Conservation (phyloP, 2,113 vertebrate genomes). For the Malurus cyaneus region DNA sequence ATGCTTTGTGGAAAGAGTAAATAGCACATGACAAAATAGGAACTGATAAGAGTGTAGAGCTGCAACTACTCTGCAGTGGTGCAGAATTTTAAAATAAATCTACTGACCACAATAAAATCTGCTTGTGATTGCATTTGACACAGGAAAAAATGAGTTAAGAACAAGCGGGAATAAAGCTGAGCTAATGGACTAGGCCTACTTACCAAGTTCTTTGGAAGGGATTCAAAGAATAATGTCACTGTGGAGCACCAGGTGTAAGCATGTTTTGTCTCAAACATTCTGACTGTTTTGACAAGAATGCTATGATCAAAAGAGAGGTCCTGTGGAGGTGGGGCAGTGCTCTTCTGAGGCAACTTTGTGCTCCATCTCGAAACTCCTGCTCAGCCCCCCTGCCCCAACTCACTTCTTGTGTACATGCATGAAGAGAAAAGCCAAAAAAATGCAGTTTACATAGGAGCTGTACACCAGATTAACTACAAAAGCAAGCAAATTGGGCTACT, state of each 20-base stretch:
- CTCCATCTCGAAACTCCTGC: fast-evolving
- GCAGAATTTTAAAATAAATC: neutral
- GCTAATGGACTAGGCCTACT: neutral
- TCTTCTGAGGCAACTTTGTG: neutral
- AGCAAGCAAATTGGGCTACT: fast-evolving
- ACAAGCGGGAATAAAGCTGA: neutral
- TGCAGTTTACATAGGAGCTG: fast-evolving
- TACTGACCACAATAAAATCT: neutral
- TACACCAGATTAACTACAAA: neutral
- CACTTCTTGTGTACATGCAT: fast-evolving
- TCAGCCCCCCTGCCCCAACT: neutral
- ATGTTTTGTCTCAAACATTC: neutral
- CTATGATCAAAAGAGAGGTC: neutral
- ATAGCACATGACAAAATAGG: neutral
- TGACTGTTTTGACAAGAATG: neutral
- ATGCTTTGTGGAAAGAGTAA: neutral
- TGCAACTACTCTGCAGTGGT: neutral
- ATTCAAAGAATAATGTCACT: neutral
- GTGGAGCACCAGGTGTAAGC: neutral
- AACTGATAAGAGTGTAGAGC: neutral
- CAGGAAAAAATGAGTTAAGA: neutral
- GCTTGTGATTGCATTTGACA: neutral
- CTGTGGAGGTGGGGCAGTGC: fast-evolving
- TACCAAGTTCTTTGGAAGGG: neutral
- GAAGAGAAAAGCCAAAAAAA: neutral